Evolutionary conservation across 2,113 vertebrate species (phyloP).

Genomic region (Anarrhichthys ocellatus): DNA sequence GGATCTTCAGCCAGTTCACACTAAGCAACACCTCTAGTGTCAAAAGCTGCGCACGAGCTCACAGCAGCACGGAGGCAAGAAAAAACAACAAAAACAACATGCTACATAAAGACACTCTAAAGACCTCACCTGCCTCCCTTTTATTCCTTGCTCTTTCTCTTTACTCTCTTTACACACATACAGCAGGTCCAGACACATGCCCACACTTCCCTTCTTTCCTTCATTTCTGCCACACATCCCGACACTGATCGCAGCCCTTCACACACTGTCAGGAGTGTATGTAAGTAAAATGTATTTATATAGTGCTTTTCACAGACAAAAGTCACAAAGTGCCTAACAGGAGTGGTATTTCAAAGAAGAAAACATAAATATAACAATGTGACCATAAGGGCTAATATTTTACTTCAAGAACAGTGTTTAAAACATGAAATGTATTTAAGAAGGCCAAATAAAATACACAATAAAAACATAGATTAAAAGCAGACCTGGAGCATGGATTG

Average conservation of each 20-base stretch:
- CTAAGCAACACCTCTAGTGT: slow-evolving; percentile 46
- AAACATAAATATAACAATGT: too few relatives aligned
- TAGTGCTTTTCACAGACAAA: too few relatives aligned
- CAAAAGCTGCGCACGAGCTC: slow-evolving; percentile 12
- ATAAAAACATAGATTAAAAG: too few relatives aligned
- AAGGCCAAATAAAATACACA: too few relatives aligned
- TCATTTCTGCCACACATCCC: slow-evolving; percentile 31
- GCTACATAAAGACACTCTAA: slow-evolving; percentile 6
- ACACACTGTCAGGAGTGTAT: slow-evolving; percentile 33
- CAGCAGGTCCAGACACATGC: neutral
- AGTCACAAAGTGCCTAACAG: too few relatives aligned
- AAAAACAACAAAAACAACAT: neutral
- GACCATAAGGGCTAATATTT: too few relatives aligned
- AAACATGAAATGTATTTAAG: too few relatives aligned
- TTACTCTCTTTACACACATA: neutral
- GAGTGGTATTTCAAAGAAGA: too few relatives aligned
- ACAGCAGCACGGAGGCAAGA: neutral
- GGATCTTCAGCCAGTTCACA: slow-evolving; percentile 54
- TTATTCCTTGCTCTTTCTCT: slow-evolving; percentile 1
- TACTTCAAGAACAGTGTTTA: too few relatives aligned
- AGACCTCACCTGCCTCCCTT: neutral
- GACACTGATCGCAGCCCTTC: slow-evolving; percentile 52
- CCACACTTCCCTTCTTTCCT: slow-evolving; percentile 4
- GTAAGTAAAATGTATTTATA: too few relatives aligned
- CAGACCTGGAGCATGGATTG: too few relatives aligned